These are phyloP conservation scores for Helogale parvula DNA, from an alignment of 2,113 vertebrate species.

Conservation along the genomic window DNA sequence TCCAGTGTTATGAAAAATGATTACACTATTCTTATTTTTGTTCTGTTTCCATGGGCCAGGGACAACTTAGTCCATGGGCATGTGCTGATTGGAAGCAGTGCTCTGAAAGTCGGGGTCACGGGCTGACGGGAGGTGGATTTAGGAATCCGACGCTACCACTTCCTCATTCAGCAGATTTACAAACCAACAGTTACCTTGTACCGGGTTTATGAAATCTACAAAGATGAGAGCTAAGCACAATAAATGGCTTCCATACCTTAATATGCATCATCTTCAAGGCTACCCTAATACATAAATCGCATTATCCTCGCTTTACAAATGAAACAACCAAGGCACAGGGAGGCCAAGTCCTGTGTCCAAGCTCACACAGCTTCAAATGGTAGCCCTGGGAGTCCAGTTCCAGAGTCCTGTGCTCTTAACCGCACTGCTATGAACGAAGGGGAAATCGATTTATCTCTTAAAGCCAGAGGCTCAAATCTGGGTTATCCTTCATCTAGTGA, in stretches of 20 bases:
- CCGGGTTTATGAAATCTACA: not conserved
- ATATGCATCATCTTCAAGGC: not conserved
- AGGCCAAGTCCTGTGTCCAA: not conserved
- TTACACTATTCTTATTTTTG: not conserved
- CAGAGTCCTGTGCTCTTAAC: not conserved
- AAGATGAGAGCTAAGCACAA: not conserved
- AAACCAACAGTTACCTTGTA: not conserved
- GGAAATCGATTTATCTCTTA: not conserved
- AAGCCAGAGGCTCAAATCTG: not conserved
- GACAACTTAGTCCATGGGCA: accelerated
- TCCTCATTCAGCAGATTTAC: not conserved
- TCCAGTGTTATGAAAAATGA: not conserved
- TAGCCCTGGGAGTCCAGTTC: not conserved
- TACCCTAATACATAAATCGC: not conserved
- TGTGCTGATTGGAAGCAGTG: accelerated
- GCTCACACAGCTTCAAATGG: not conserved
- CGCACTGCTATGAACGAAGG: not conserved
- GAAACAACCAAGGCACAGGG: not conserved
- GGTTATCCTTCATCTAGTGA: not conserved
- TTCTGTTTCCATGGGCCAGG: not conserved
- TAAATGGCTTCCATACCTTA: not conserved
- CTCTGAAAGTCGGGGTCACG: accelerated
- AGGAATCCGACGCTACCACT: not conserved
- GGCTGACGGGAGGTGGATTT: not conserved
- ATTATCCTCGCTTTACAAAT: not conserved